A percentile compares a stretch with the other conserved stretches of the same genome.
Conservation (phyloP, 2,888 invertebrate species). For the Diarsia brunnea region DNA sequence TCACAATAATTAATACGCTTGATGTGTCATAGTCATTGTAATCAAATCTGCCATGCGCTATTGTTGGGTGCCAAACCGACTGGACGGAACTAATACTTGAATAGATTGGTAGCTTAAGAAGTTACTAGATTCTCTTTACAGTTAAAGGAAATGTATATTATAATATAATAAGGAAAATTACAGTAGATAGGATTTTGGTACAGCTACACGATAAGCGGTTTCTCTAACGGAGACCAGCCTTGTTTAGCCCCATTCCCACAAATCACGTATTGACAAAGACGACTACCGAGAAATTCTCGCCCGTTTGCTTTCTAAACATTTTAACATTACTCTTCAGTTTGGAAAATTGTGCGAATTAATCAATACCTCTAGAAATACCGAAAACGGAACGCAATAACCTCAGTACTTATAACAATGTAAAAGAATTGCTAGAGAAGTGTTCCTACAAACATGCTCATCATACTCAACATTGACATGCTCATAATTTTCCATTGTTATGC, state of each 20-base stretch:
- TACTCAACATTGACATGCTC: neutral
- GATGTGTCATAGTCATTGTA: constrained; percentile 34
- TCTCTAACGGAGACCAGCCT: constrained; percentile 48
- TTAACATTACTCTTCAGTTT: neutral
- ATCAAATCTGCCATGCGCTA: constrained; percentile 20
- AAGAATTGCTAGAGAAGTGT: neutral
- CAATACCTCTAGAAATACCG: neutral
- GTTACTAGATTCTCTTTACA: neutral
- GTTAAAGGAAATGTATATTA: constrained; percentile 10
- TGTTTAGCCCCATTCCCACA: constrained; percentile 57
- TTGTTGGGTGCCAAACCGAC: constrained; percentile 16
- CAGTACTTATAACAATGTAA: neutral
- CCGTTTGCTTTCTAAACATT: constrained; percentile 52
- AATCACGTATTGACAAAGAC: constrained; percentile 57
- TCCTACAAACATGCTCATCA: neutral
- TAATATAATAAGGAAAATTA: constrained; percentile 12
- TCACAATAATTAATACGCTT: constrained; percentile 38
- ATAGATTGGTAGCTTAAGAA: neutral
- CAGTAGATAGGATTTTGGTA: constrained; percentile 54
- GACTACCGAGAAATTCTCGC: constrained; percentile 46
- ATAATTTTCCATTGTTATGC: neutral
- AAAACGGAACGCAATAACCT: neutral
- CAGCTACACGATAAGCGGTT: constrained; percentile 56
- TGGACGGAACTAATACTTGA: neutral
- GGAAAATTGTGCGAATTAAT: neutral